These are phyloP conservation scores for Macrosiphum euphorbiae DNA, from an alignment of 2,888 invertebrate species.

Conservation along the genomic window DNA sequence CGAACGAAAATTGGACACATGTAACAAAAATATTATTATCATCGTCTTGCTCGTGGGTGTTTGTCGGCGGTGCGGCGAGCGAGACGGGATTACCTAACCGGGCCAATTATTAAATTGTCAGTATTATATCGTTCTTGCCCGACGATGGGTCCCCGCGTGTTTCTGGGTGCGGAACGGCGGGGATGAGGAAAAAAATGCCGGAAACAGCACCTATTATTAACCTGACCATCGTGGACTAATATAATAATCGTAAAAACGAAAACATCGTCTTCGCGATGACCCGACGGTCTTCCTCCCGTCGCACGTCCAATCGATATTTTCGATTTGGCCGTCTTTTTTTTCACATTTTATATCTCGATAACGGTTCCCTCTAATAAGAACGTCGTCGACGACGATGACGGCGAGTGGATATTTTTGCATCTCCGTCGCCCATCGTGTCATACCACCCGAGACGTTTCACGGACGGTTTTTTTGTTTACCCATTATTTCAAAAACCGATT, in stretches of 20 bases:
- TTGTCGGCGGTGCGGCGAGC: background rate
- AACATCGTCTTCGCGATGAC: background rate
- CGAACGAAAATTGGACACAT: background rate
- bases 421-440: background rate
- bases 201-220: background rate
- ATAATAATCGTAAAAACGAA: background rate
- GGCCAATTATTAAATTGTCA: background rate
- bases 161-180: background rate
- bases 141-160: background rate
- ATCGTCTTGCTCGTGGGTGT: background rate
- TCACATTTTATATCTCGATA: background rate
- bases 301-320: background rate
- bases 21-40: background rate
- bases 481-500: background rate
- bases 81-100: background rate
- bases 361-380: background rate
- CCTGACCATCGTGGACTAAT: background rate
- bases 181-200: background rate
- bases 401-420: background rate
- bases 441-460: background rate
- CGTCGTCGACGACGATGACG: background rate
- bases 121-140: background rate
- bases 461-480: background rate
- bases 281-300: background rate
- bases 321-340: background rate